Percentiles rank a stretch among this genome's conserved stretches.
phyloP scores from a whole-genome alignment of 2,797 vertebrate species.

The Garrulus glandarius region DNA sequence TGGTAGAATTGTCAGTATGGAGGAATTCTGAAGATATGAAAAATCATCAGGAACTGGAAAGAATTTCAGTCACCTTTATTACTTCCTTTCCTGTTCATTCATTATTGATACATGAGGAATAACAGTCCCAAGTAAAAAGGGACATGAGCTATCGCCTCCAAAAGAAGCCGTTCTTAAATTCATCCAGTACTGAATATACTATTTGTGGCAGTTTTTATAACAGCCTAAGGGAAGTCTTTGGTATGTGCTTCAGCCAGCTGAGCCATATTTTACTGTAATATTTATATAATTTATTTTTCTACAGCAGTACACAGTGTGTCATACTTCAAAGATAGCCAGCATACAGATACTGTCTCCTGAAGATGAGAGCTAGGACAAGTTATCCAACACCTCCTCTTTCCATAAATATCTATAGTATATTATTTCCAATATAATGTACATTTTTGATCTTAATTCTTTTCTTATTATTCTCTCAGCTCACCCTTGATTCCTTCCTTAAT shows the following conservation, averaged over 20 bases:
- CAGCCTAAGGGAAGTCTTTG: not conserved
- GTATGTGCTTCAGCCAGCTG: not conserved
- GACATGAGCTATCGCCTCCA: not conserved
- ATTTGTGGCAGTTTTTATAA: not conserved
- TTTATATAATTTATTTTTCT: conserved; percentile 5
- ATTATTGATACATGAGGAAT: not conserved
- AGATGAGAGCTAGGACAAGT: not conserved
- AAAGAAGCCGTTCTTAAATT: not conserved
- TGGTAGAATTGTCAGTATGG: not conserved
- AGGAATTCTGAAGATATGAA: not conserved
- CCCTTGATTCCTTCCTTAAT: not conserved
- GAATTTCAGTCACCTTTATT: not conserved
- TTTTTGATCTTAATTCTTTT: not conserved
- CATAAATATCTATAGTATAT: not conserved
- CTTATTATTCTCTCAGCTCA: not conserved
- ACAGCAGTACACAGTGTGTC: not conserved
- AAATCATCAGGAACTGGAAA: not conserved
- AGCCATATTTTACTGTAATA: conserved; percentile 14
- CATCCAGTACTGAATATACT: not conserved
- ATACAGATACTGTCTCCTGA: not conserved
- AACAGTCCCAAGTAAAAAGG: not conserved
- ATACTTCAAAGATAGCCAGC: conserved; percentile 2
- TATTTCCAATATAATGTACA: not conserved
- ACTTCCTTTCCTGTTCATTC: not conserved
- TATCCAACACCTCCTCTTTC: not conserved